phyloP scores from a whole-genome alignment of 2,797 vertebrate species.

The Trichosurus vulpecula region DNA sequence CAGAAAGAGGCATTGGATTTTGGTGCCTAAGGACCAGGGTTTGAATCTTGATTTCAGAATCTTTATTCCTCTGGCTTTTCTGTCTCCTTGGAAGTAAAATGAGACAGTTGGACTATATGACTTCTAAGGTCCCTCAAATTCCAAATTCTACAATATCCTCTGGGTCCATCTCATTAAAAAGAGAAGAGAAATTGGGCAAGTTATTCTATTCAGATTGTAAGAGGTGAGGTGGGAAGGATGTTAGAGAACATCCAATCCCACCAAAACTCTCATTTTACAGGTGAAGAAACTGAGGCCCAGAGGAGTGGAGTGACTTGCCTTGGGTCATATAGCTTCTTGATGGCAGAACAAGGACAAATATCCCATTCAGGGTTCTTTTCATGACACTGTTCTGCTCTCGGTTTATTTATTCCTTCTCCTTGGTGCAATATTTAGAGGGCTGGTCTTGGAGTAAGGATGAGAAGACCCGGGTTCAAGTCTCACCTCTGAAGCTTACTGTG shows the following conservation, averaged over 20 bases:
- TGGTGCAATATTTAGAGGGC: not conserved
- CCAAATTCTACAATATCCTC: not conserved
- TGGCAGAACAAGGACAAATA: not conserved
- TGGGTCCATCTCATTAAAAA: not conserved
- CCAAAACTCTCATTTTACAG: not conserved
- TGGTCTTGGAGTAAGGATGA: not conserved
- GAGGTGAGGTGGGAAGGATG: not conserved
- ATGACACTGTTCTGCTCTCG: not conserved
- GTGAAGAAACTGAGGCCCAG: not conserved
- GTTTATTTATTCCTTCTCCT: not conserved
- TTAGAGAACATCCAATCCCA: not conserved
- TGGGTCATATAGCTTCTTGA: constrained; percentile 1
- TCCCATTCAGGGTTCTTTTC: not conserved
- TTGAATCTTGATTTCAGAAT: not conserved
- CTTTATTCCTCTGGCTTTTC: not conserved
- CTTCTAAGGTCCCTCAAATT: not conserved
- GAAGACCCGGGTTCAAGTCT: not conserved
- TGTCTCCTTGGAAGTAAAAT: not conserved
- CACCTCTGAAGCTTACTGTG: not conserved
- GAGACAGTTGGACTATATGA: not conserved
- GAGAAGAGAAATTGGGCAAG: not conserved
- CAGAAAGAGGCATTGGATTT: not conserved
- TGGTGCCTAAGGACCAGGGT: not conserved
- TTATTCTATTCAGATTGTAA: not conserved
- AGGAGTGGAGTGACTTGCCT: constrained; percentile 37